Percentiles rank a stretch among this genome's conserved stretches.
phyloP scores from a whole-genome alignment of 1,140 invertebrate species.

The Cephus cinctus region DNA sequence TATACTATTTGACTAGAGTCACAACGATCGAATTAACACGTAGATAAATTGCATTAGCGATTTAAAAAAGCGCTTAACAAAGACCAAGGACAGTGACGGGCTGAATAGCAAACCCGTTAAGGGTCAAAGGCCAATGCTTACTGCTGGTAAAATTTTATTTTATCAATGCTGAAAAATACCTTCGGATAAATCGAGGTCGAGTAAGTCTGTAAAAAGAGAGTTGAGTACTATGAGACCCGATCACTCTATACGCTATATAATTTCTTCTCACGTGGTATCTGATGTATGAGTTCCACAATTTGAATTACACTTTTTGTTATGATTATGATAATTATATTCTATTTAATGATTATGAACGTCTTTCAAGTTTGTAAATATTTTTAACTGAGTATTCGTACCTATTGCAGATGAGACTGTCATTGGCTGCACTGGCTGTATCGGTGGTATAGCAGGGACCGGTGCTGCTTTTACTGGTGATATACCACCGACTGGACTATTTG shows the following conservation, averaged over 20 bases:
- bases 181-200: conserved; percentile 44
- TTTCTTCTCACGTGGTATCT: too few relatives aligned
- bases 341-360: conserved; percentile 1
- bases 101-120: too few relatives aligned
- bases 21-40: too few relatives aligned
- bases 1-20: too few relatives aligned
- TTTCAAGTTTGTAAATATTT: not conserved
- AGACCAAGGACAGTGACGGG: too few relatives aligned
- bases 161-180: too few relatives aligned
- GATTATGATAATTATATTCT: conserved; percentile 6
- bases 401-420: conserved; percentile 34
- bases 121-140: too few relatives aligned
- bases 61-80: too few relatives aligned
- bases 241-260: too few relatives aligned
- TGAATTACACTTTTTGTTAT: not conserved
- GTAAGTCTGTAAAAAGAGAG: conserved; percentile 45
- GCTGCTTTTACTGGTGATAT: conserved; percentile 16
- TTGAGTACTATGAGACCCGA: conserved; percentile 14
- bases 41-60: too few relatives aligned
- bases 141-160: too few relatives aligned
- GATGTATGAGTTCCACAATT: too few relatives aligned
- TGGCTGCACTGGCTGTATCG: conserved; percentile 31
- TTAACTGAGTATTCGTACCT: conserved; percentile 26
- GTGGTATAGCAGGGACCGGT: conserved; percentile 23
- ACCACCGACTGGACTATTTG: conserved; percentile 43